Base-by-base conservation (phyloP, 1,140 invertebrate species). In the Magallana ariakensis region DNA sequence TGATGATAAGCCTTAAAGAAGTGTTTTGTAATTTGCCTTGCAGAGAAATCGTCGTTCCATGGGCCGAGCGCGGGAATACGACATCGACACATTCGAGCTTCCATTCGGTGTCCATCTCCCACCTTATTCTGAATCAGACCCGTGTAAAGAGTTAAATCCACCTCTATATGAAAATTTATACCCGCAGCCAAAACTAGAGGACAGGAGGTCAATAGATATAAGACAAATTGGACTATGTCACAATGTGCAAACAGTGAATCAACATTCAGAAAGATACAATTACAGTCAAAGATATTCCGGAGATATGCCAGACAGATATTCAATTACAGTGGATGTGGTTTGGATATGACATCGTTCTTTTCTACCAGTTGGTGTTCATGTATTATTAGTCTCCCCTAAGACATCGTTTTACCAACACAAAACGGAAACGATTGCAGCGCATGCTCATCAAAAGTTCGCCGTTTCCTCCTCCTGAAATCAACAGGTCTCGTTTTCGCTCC, bases 21-120 rank as follows among this genome's bases (percentile, higher is more conserved):
- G 22, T 10, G 10, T 70, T 33, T n/a, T 4, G 22, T 33, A 54
- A 56, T 54, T 56, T 82, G 53, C 16, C 5, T 26, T 7, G 9
- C 80, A 82, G 80, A 84, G 87, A 70, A 84, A 84, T 22, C 60
- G 81, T 82, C 85, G 90, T 56, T 66, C 80, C 16, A 33, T 66
- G 13, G 75, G 89, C 58, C 22, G 58, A n/a, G 33, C 83, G 3
- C 85, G 87, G 9, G 80, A 89, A 11, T 90, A 88, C 83, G 91
- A 92, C 70, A 83, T 91, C 19, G 92, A 93, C 33, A 90, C 90
- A 10, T 92, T 90, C 84, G 89, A 90, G 60, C 89, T 92, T 6
- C 92, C 92, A 33, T 91, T 92, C 85, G 91, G 92, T 9, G 90
- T 91, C 11, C 88, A 92, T 83, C 89, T 93, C 75, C 92, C 92